Conservation (phyloP, 2,113 vertebrate species). For the Vicugna pacos region DNA sequence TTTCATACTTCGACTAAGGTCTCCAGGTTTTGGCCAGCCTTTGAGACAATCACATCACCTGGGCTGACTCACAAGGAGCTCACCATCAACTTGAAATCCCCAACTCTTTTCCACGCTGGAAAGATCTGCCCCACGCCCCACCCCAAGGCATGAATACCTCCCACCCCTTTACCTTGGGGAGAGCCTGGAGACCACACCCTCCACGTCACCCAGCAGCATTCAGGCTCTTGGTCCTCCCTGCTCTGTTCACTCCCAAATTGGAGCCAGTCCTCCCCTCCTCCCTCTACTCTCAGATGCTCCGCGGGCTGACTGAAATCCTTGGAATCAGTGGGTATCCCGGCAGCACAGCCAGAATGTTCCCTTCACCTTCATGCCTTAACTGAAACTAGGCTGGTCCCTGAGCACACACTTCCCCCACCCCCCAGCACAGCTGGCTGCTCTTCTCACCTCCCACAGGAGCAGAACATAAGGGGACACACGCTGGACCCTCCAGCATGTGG, state of each 20-base stretch:
- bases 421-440: background rate
- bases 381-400: background rate
- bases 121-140: background rate
- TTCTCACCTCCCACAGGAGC: no score
- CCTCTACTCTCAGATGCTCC: no score
- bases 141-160: background rate
- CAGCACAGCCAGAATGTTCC: background rate
- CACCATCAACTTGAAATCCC: background rate
- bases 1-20: background rate
- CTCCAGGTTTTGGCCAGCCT: background rate
- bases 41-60: background rate
- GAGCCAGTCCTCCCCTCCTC: background rate
- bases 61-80: background rate
- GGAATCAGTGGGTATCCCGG: background rate
- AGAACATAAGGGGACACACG: background rate
- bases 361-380: background rate
- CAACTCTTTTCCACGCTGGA: background rate
- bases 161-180: no score
- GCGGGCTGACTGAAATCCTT: background rate
- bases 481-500: fast-evolving
- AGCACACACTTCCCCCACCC: background rate
- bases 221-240: background rate
- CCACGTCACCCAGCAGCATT: background rate
- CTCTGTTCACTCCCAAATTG: no score
- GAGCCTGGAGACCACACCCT: background rate